Evolutionary conservation across 2,113 vertebrate genomes (phyloP).

Genomic region (Ahaetulla prasina): DNA sequence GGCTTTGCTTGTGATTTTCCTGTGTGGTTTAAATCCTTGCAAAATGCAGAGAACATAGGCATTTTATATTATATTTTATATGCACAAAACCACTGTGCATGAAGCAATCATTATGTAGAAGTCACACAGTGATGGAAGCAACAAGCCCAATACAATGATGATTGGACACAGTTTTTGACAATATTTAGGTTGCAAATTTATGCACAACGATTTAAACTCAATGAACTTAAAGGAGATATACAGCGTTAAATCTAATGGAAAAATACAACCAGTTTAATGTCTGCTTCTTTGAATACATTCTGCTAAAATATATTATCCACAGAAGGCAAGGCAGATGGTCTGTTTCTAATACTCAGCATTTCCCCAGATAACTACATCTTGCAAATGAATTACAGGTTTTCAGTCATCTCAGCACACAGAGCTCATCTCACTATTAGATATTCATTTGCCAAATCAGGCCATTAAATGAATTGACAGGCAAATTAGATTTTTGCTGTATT

Average conservation of each 20-base stretch:
- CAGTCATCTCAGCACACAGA: neutral
- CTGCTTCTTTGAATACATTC: neutral
- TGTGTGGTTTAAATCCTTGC: neutral
- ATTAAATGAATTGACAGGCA: neutral
- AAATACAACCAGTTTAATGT: neutral
- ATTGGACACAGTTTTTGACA: neutral
- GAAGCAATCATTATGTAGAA: neutral
- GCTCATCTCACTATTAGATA: neutral
- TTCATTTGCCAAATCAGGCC: neutral
- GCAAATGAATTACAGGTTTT: slow-evolving; percentile 13
- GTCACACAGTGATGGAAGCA: neutral
- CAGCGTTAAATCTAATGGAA: neutral
- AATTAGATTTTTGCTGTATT: neutral
- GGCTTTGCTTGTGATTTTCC: neutral
- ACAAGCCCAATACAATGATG: neutral
- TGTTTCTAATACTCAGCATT: slow-evolving; percentile 14
- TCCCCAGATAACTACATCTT: neutral
- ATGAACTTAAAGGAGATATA: neutral
- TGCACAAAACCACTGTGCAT: neutral
- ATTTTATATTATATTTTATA: neutral
- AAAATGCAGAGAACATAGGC: neutral
- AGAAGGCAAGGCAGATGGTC: neutral
- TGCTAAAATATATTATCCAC: neutral
- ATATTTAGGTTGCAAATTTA: neutral
- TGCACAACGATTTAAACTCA: neutral